Evolutionary conservation across 37 sponge, comb jelly and placozoan genomes (phyloP).

Genomic region (Halisarca cf. caerulea): DNA sequence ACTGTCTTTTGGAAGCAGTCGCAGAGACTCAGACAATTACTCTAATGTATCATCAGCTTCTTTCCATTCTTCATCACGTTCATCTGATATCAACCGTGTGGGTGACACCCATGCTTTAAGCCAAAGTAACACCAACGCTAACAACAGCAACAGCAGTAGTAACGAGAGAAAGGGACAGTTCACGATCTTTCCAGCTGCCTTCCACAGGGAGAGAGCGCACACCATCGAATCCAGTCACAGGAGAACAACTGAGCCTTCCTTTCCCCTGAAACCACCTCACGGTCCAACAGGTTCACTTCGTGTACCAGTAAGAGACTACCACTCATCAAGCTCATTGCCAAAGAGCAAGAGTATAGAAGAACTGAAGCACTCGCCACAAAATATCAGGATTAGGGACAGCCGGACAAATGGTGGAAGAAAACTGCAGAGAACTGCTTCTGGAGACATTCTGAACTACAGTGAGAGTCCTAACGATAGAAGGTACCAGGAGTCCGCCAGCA

Average conservation of each 20-base stretch:
- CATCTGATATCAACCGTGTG: neutral
- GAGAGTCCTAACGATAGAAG: neutral
- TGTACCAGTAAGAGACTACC: conserved; percentile 5
- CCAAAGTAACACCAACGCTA: neutral
- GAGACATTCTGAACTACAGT: neutral
- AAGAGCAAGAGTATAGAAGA: conserved; percentile 14
- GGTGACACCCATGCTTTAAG: neutral
- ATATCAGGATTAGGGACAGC: neutral
- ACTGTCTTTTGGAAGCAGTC: neutral
- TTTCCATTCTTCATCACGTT: conserved; percentile 11
- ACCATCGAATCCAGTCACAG: neutral
- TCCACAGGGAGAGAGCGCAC: conserved; percentile 6
- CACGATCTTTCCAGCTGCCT: neutral
- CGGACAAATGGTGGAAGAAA: neutral
- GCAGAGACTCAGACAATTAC: conserved; percentile 5
- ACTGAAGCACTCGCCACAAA: neutral
- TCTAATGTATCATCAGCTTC: conserved; percentile 1
- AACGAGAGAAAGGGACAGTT: neutral
- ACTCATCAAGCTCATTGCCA: neutral
- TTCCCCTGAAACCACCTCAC: neutral
- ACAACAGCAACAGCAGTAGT: neutral
- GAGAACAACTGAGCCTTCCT: neutral
- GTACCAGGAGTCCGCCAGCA: neutral
- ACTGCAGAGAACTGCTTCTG: neutral
- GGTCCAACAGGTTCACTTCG: neutral